A percentile compares a stretch with the other conserved stretches of the same genome.
Evolutionary conservation across 2,888 invertebrate genomes (phyloP).

Genomic region (Leptarthrus brevirostris): DNA sequence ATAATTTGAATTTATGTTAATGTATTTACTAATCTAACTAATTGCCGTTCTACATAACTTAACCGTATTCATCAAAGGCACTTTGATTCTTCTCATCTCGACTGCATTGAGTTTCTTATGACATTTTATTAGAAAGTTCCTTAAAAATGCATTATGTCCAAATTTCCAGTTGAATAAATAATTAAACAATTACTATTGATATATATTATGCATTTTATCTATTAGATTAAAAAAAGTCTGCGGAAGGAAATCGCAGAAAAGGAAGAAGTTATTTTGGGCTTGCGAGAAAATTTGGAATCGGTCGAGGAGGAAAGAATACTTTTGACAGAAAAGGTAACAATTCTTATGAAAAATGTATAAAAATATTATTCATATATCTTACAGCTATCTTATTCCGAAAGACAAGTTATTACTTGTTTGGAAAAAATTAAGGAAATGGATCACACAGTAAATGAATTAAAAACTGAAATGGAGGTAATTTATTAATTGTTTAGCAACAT

Average conservation of each 20-base stretch:
- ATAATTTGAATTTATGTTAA: no score
- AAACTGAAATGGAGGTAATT: conserved; percentile 57
- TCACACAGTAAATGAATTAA: conserved; percentile 56
- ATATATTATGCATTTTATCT: conserved; percentile 1
- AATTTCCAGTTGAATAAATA: not conserved
- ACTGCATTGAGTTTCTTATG: not conserved
- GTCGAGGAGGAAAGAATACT: conserved; percentile 57
- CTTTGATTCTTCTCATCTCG: no score
- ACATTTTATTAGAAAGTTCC: not conserved
- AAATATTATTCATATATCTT: no score
- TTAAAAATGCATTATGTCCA: not conserved
- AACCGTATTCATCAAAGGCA: no score
- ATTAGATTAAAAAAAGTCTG: conserved; percentile 61
- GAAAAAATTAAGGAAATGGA: conserved; percentile 59
- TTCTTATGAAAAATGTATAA: no score
- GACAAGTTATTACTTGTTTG: conserved; percentile 57
- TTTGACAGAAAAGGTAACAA: conserved; percentile 58
- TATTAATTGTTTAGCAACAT: not conserved
- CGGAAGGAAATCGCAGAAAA: conserved; percentile 60
- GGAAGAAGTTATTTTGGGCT: conserved; percentile 58
- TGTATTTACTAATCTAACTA: no score
- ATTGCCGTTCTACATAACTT: no score
- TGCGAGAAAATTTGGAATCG: conserved; percentile 58
- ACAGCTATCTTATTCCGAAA: conserved; percentile 58
- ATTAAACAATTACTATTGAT: not conserved